phyloP scores from a whole-genome alignment of 1,140 invertebrate genomes.

The Brachionus angularis region DNA sequence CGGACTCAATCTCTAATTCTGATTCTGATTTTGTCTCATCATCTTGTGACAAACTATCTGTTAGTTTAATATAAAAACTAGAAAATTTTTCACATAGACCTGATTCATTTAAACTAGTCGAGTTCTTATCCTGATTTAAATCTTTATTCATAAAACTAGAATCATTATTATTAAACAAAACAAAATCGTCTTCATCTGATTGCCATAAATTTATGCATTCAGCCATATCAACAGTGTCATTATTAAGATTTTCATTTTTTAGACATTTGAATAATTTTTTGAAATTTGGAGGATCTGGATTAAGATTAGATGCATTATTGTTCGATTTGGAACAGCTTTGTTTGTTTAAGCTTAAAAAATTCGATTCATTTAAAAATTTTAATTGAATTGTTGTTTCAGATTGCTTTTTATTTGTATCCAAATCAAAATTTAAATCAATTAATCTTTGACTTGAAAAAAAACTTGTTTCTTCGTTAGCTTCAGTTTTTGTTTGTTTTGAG shows the following conservation, averaged over 20 bases:
- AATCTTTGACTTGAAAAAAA: not conserved
- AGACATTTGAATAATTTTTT: conserved; percentile 36
- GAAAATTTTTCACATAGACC: conserved; percentile 9
- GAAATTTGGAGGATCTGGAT: conserved; percentile 13
- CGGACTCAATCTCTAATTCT: too few relatives aligned
- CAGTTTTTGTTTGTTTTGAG: not conserved
- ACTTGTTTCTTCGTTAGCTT: not conserved
- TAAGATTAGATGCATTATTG: conserved; percentile 30
- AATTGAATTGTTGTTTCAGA: not conserved
- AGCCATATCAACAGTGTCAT: not conserved
- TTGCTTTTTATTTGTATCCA: not conserved
- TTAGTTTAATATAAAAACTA: conserved; percentile 17
- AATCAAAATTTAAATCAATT: not conserved
- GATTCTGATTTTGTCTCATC: too few relatives aligned
- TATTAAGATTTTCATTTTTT: not conserved
- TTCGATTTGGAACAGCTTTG: not conserved
- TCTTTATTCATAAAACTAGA: too few relatives aligned
- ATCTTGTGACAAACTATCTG: not conserved
- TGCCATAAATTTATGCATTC: conserved; percentile 17
- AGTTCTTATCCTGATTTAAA: not conserved
- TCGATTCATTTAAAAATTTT: conserved; percentile 8
- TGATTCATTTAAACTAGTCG: not conserved
- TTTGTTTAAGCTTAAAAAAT: not conserved
- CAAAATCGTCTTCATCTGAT: conserved; percentile 16
- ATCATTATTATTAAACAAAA: too few relatives aligned